phyloP scores from a whole-genome alignment of 1,140 invertebrate genomes.

The Bombus sylvicola region DNA sequence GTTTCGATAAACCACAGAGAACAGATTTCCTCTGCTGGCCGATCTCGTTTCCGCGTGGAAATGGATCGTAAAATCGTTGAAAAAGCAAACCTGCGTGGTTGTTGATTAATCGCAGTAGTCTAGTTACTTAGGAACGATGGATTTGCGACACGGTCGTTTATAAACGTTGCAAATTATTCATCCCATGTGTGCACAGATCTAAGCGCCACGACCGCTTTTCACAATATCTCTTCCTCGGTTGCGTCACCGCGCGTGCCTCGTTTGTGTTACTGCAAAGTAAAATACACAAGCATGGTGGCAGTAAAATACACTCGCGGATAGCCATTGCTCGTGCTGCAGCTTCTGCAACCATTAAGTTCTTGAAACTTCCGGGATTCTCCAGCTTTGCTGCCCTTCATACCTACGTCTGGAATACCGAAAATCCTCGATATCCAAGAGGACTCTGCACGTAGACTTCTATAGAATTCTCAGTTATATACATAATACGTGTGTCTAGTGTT shows the following conservation, averaged over 20 bases:
- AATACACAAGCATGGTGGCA: background rate
- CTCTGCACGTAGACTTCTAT: background rate
- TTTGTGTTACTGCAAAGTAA: background rate
- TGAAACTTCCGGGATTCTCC: background rate
- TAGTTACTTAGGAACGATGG: background rate
- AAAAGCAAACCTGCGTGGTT: background rate
- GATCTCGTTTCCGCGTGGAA: background rate
- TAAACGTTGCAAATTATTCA: background rate
- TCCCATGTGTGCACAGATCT: background rate
- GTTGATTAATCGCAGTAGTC: background rate
- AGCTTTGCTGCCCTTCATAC: background rate
- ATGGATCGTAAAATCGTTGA: background rate
- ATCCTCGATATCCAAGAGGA: background rate
- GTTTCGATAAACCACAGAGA: too few species aligned
- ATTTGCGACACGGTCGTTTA: background rate
- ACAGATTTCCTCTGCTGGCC: background rate
- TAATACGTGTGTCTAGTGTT: background rate
- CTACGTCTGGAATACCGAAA: background rate
- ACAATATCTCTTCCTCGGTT: background rate
- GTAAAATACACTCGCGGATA: background rate
- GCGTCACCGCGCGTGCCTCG: background rate
- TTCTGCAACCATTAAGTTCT: background rate
- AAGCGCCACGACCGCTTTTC: background rate
- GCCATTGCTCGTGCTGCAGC: background rate
- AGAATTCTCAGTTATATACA: background rate